phyloP scores from a whole-genome alignment of 2,797 vertebrate species.

The Scolopax bukidnonensis region DNA sequence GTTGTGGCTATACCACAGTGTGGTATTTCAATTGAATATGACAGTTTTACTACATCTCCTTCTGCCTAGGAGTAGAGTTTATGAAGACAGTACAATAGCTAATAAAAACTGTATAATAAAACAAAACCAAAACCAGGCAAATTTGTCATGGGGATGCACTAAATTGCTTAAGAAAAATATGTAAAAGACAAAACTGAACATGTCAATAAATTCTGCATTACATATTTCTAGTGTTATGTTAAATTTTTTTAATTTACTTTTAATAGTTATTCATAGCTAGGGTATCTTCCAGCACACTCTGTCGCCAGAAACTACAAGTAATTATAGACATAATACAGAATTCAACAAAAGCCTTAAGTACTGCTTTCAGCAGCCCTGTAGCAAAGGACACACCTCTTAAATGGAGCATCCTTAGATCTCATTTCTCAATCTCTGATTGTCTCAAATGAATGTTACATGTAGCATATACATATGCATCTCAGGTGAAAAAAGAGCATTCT shows the following conservation, averaged over 20 bases:
- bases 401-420: neutral
- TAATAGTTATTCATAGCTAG: neutral
- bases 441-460: neutral
- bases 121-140: neutral
- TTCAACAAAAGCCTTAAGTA: neutral
- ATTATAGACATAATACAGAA: neutral
- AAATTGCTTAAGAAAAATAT: neutral
- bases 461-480: rapidly evolving
- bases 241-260: neutral
- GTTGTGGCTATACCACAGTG: neutral
- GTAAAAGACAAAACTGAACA: neutral
- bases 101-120: constrained; percentile 40
- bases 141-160: neutral
- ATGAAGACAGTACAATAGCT: neutral
- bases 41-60: constrained; percentile 32
- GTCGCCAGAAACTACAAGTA: neutral
- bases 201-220: neutral
- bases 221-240: neutral
- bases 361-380: neutral
- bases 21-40: constrained; percentile 48
- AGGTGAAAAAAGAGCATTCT: neutral
- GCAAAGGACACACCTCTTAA: neutral
- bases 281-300: neutral
- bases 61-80: constrained; percentile 28
- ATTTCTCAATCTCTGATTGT: neutral